Evolutionary conservation across 1,140 invertebrate genomes (phyloP), one percentile per base, ranked within the genome.

Genomic region (Liolophura sinensis): DNA sequence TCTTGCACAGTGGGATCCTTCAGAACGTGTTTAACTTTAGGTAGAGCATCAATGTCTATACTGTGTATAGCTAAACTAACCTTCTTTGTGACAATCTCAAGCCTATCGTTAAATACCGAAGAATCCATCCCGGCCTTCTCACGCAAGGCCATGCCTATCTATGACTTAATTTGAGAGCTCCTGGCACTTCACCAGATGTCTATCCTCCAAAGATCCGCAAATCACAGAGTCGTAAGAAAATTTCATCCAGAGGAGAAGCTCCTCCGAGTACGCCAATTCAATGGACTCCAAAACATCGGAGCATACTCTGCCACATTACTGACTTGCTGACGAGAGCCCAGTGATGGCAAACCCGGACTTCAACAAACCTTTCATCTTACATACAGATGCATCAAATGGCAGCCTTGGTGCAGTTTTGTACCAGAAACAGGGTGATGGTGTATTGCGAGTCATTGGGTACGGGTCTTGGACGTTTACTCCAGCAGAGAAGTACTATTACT

Each of bases 371-470:
- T 82, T 84, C 50, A 76, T 78, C 0, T 67, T 85, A 0, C 78
- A 81, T 48, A 40, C 31, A 9, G 31, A 3, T 40, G 31, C 3
- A 40, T 40, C 31, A 40, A 40, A 40, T 9, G 31, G 9, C 9
- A 9, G 31, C 16, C 65, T 86, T 50, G 83, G 81, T 16, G 83
- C 79, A 16, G 77, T 85, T 12, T 51, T 87, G 24, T 74, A 76
- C 20, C 84, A 87, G 72, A 68, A 75, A 14, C 61, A 76, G 18
- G 71, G 12, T 18, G 18, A 66, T 40, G 64, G 64, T 16, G 25
- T 51, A 15, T n/a, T 55, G 18, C n/a, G 14, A 1, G 69, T 75
- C n/a, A 68, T 77, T 14, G 75, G 69, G 0, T 79, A 68, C 64
- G 69, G 56, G 0, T 68, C 62, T 14, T 60, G 71, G 47, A 65